These are phyloP conservation scores for Microtus ochrogaster DNA, from an alignment of 2,113 vertebrate species.

Conservation along the genomic window DNA sequence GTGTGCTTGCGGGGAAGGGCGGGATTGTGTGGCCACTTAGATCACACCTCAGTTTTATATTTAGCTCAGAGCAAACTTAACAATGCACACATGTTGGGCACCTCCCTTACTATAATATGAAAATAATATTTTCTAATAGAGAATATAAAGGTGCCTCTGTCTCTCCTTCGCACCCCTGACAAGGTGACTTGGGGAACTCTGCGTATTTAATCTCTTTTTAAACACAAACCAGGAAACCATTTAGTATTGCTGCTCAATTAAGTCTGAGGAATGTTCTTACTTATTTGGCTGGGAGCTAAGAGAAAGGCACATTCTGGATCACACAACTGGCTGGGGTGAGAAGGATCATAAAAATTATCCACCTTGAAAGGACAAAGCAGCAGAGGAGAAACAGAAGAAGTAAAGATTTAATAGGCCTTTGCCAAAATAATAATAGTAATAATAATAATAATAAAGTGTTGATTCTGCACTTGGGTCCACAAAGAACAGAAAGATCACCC, in stretches of 20 bases:
- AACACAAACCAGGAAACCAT: not conserved
- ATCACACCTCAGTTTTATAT: not conserved
- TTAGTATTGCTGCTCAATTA: constrained; percentile 1
- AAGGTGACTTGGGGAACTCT: not conserved
- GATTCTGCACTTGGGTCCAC: not conserved
- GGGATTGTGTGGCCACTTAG: not conserved
- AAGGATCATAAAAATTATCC: not conserved
- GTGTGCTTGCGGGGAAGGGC: not conserved
- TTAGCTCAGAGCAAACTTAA: not conserved
- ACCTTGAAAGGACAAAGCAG: not conserved
- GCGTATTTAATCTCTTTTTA: not conserved
- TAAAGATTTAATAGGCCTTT: not conserved
- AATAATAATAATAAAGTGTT: no score
- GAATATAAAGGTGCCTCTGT: no score
- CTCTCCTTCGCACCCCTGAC: no score
- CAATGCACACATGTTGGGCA: not conserved
- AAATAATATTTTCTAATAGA: not conserved
- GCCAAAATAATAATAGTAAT: not conserved
- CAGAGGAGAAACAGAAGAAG: not conserved
- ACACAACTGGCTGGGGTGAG: not conserved
- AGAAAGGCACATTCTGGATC: not conserved
- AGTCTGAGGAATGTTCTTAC: not conserved
- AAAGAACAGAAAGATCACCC: not conserved
- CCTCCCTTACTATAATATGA: not conserved
- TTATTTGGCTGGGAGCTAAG: not conserved